Percentiles rank a stretch among this genome's conserved stretches.
Evolutionary conservation across 2,113 vertebrate genomes (phyloP).

Genomic region (Xenopus laevis): DNA sequence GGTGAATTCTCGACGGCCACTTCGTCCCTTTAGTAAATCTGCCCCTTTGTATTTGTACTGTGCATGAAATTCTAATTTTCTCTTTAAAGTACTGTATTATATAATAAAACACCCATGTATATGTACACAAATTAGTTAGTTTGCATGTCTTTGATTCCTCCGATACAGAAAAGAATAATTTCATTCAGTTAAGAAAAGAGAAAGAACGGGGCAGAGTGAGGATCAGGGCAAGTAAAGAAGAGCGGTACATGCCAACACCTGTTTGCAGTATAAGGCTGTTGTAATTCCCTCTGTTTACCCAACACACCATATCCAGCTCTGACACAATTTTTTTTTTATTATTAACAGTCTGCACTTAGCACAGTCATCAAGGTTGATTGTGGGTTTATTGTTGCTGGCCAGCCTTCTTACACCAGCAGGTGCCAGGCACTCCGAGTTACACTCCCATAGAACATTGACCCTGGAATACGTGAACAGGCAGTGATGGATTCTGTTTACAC

Average conservation of each 20-base stretch:
- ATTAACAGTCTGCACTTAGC: conserved; percentile 60
- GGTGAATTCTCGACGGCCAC: too few species aligned
- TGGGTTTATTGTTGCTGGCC: conserved; percentile 60
- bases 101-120: too few species aligned
- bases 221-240: background rate
- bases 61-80: too few species aligned
- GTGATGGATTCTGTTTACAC: conserved; percentile 60
- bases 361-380: conserved; percentile 60
- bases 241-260: conserved; percentile 28
- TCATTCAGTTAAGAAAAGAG: too few species aligned
- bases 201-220: background rate
- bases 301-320: conserved; percentile 43
- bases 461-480: conserved; percentile 56
- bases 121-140: too few species aligned
- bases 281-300: conserved; percentile 53
- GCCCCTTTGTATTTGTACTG: too few species aligned
- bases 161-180: too few species aligned
- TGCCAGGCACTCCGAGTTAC: conserved; percentile 69
- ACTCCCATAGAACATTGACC: conserved; percentile 66
- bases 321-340: conserved; percentile 53
- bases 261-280: conserved; percentile 44
- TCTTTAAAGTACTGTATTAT: too few species aligned
- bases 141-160: too few species aligned
- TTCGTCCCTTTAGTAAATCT: too few species aligned
- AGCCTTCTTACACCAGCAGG: conserved; percentile 66